Evolutionary conservation across 2,797 vertebrate genomes (phyloP).

Genomic region (Cichlasoma orientale): DNA sequence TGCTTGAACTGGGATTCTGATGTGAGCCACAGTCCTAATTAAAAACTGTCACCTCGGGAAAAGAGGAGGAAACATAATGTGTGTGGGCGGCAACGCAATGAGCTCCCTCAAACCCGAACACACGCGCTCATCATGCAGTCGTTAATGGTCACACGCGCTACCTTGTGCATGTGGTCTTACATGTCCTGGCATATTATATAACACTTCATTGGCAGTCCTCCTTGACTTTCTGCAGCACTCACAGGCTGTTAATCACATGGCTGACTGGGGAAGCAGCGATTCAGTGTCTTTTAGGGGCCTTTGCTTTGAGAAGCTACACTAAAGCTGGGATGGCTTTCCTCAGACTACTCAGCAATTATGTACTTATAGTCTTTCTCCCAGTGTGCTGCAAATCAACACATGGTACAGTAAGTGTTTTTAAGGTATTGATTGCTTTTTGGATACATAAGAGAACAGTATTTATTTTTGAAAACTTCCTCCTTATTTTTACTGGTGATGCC

Average conservation of each 20-base stretch:
- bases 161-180: conserved; percentile 6
- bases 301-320: conserved; percentile 11
- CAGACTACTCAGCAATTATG: not conserved
- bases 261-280: conserved; percentile 15
- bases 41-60: conserved; percentile 40
- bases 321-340: not conserved
- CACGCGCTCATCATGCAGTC: not conserved
- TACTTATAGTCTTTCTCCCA: not conserved
- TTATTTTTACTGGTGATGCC: not conserved
- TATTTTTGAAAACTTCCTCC: not conserved
- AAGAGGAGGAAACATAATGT: conserved; percentile 12
- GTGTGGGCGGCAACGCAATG: conserved; percentile 44
- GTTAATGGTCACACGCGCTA: not conserved
- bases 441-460: not conserved
- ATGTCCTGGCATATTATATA: conserved; percentile 32
- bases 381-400: not conserved
- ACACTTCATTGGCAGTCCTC: conserved; percentile 21
- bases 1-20: conserved; percentile 42
- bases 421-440: conserved; percentile 11
- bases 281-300: not conserved
- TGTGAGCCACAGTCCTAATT: conserved; percentile 51
- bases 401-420: not conserved
- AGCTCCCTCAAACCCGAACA: conserved; percentile 15
- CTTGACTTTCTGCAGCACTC: conserved; percentile 34
- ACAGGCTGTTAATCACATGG: conserved; percentile 55